phyloP scores from a whole-genome alignment of 2,113 vertebrate genomes.

The Mustelus asterias region DNA sequence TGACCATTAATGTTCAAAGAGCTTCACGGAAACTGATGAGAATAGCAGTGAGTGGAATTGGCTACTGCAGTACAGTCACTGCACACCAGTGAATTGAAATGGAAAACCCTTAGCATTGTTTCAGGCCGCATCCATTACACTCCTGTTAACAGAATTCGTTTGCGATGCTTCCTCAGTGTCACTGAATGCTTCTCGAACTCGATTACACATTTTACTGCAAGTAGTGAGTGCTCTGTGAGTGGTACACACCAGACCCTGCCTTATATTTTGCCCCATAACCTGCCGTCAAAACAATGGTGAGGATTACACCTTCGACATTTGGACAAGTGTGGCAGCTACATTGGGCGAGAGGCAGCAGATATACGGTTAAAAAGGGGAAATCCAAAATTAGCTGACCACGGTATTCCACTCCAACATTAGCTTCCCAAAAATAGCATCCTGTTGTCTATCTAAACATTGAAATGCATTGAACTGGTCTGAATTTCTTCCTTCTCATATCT shows the following conservation, averaged over 20 bases:
- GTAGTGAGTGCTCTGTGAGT: background rate
- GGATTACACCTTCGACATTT: background rate
- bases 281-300: background rate
- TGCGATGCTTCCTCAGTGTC: background rate
- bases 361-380: no score
- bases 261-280: background rate
- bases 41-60: slow-evolving; percentile 9
- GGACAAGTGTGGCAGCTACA: background rate
- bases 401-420: no score
- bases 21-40: slow-evolving; percentile 3
- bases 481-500: background rate
- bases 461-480: background rate
- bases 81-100: slow-evolving; percentile 10
- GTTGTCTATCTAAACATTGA: background rate
- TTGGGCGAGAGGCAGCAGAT: background rate
- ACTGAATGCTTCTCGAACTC: background rate
- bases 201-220: background rate
- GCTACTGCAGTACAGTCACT: background rate
- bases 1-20: background rate
- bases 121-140: background rate
- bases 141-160: slow-evolving; percentile 14
- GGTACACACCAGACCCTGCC: background rate
- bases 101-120: background rate
- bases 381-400: no score
- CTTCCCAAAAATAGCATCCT: no score